Evolutionary conservation across 2,797 vertebrate genomes (phyloP), one percentile per base, ranked within the genome.

Genomic region (Crenuchus spilurus): DNA sequence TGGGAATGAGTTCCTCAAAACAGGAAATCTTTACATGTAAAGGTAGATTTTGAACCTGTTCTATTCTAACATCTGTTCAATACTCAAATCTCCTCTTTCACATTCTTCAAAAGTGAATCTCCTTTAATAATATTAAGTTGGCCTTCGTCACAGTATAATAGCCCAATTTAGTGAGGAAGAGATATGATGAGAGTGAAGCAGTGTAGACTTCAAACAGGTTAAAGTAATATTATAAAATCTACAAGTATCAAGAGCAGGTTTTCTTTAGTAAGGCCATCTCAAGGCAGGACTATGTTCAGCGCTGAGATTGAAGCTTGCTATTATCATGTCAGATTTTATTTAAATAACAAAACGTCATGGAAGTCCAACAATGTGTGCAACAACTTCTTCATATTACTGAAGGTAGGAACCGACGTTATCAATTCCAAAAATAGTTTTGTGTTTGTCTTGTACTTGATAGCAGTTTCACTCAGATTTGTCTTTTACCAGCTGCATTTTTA

Each of bases 111-210:
- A 24, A 41, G 51, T 14, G 3, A 54, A 54, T 54, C 51, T 35
- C 58, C 35, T 41, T 24, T 11, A 16, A 41, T 61, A 61, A 61
- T 14, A 22, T 61, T 20, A 6, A 39, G 33, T 22, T 41, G 58
- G 58, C 58, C 58, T 41, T 61, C 35, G 41, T 61, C 33, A 26
- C 58, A 24, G 35, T 20, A 24, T 61, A 20, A 61, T 41, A 24
- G 35, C 7, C 58, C 11, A 61, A 41, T 61, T 61, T 61, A 39
- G 35, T 10, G 18, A 20, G 16, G 1, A 4, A 39, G 6, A 41
- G 18, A 41, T 37, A 61, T 14, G 11, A 41, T 41, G 58, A 37
- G 33, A 60, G 18, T 60, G 33, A 37, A 60, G 18, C 30, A 54
- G 26, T 35, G 5, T 16, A 1, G 22, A 31, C 33, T 24, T 60